These are phyloP conservation scores for Parnassius glacialis DNA, from an alignment of 2,888 invertebrate genomes.

Conservation along the genomic window DNA sequence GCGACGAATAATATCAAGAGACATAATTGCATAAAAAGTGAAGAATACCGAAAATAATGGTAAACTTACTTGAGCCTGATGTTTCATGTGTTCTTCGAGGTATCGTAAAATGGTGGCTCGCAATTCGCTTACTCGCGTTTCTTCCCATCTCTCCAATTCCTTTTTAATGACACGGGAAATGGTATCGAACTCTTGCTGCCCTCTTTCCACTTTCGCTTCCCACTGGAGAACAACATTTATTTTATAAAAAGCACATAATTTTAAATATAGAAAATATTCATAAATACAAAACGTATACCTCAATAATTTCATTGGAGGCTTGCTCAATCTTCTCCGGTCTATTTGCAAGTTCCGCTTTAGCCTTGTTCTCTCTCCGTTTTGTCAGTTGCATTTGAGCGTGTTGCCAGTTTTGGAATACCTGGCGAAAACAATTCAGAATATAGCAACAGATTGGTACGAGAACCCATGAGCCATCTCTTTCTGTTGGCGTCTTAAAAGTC, in stretches of 20 bases:
- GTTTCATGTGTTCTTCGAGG: conserved; percentile 95
- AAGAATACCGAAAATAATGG: not conserved
- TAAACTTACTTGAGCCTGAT: conserved; percentile 91
- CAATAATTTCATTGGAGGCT: conserved; percentile 94
- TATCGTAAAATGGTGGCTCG: conserved; percentile 94
- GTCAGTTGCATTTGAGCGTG: conserved; percentile 96
- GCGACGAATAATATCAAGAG: too few species aligned
- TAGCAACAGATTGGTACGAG: too few species aligned
- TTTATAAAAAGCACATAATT: not conserved
- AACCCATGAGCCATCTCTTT: too few species aligned
- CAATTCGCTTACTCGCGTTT: conserved; percentile 92
- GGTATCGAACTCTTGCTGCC: conserved; percentile 97
- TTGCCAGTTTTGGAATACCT: conserved; percentile 98
- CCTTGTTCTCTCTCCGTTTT: conserved; percentile 96
- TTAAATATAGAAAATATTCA: not conserved
- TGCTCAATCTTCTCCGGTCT: conserved; percentile 94
- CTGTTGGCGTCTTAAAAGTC: too few species aligned
- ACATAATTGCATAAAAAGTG: too few species aligned
- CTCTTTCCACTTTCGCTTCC: conserved; percentile 97
- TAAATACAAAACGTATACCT: conserved; percentile 77
- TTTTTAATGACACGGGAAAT: conserved; percentile 96
- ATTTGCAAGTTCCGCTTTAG: conserved; percentile 93
- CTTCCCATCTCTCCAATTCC: conserved; percentile 96
- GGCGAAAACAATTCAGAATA: conserved; percentile 50
- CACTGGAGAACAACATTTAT: conserved; percentile 79